Base-by-base conservation (phyloP, 2,888 invertebrate species). In the Cactoblastis cactorum region DNA sequence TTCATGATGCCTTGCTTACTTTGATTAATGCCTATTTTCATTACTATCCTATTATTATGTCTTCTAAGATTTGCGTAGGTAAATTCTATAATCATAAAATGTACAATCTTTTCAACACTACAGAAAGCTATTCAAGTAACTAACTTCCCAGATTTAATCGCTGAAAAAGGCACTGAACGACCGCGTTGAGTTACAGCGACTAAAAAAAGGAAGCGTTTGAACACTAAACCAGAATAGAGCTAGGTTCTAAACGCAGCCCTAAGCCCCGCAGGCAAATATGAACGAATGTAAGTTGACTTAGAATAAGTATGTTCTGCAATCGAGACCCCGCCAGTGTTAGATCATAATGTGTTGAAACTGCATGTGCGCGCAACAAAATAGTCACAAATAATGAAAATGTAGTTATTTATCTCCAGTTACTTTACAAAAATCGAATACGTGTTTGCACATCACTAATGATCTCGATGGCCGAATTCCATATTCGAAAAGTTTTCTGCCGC, bases 211-310 rank as follows among this genome's bases (percentile, higher is more conserved):
- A 39, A 48, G 37, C 17, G 33, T 49, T 34, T 14, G 12, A 49
- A 47, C 38, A 39, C 48, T 32, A 45, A 43, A 61, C 65, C 65
- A 63, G 62, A 69, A 67, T 71, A 46, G 50, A 41, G 79, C 80
- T 77, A 74, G 62, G 62, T 63, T 74, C 74, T 71, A 66, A 77
- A 81, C 77, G 62, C 88, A 89, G 75, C 89, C 89, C 89, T 89
- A 89, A 63, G 81, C 74, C 85, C 81, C 79, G 82, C 88, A 89
- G 88, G 89, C 89, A 88, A 89, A 89, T 89, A 89, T 89, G 89
- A 89, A 89, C 89, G 89, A 89, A 88, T 89, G 89, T 89, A 84
- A 89, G 88, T 88, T 88, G 89, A 89, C 87, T 89, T 89, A 89
- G 89, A 89, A 89, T 89, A 89, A 87, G 89, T 89, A 83, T 88